Conservation (phyloP, 2,113 vertebrate genomes). For the Campylomormyrus numenius region DNA sequence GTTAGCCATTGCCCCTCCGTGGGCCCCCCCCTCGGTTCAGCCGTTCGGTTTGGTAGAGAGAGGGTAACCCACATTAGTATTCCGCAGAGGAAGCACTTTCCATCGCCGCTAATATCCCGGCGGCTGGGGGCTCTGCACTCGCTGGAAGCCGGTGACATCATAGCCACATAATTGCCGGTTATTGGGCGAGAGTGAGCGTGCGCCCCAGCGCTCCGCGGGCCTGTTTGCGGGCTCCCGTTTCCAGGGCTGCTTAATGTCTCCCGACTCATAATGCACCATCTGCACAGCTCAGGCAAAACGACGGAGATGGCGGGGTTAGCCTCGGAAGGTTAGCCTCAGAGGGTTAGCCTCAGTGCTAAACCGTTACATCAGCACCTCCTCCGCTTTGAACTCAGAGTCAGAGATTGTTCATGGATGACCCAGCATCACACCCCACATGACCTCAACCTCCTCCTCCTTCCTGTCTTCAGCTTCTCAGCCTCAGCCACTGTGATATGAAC, state of each 20-base stretch:
- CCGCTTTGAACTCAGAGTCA: slow-evolving; percentile 54
- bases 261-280: slow-evolving; percentile 57
- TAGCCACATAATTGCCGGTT: slow-evolving; percentile 67
- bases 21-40: not conserved
- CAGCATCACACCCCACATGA: slow-evolving; percentile 27
- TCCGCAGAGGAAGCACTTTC: slow-evolving; percentile 65
- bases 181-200: slow-evolving; percentile 40
- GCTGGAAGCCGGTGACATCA: slow-evolving; percentile 67
- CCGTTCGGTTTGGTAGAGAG: not conserved
- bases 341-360: slow-evolving; percentile 43
- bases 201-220: slow-evolving; percentile 22
- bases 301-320: slow-evolving; percentile 40
- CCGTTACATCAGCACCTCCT: slow-evolving; percentile 44
- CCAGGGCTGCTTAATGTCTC: slow-evolving; percentile 58
- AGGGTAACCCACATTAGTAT: slow-evolving; percentile 54
- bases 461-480: slow-evolving; percentile 50
- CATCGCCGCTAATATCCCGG: slow-evolving; percentile 50
- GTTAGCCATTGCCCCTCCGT: slow-evolving; percentile 34
- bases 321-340: slow-evolving; percentile 43
- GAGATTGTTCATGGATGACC: slow-evolving; percentile 44
- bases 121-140: slow-evolving; percentile 41
- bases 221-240: slow-evolving; percentile 39
- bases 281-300: slow-evolving; percentile 41
- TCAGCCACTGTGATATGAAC: slow-evolving; percentile 53
- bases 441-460: slow-evolving; percentile 20